Conservation (phyloP, 1,140 invertebrate species). For the Heterodera schachtii region DNA sequence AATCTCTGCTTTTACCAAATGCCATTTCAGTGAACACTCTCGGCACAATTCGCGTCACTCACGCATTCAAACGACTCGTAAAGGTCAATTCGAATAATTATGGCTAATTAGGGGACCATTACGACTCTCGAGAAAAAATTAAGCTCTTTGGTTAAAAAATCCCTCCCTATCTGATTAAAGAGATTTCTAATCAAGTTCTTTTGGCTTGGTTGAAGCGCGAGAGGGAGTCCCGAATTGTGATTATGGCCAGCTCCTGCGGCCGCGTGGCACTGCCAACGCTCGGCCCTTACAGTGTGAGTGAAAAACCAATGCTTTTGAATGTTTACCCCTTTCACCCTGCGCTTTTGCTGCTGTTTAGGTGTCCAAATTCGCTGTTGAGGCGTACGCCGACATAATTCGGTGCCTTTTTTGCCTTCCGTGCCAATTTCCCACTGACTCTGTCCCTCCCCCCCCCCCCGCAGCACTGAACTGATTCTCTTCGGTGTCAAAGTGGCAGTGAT, state of each 20-base stretch:
- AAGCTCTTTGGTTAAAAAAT: no score
- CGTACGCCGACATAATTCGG: conserved; percentile 39
- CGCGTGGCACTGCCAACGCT: conserved; percentile 25
- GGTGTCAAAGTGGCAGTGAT: conserved; percentile 26
- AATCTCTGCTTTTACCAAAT: no score
- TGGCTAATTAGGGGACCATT: no score
- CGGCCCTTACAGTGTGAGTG: conserved; percentile 30
- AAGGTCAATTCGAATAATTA: background rate
- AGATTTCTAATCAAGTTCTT: background rate
- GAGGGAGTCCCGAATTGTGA: conserved; percentile 36
- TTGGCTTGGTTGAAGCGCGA: conserved; percentile 21
- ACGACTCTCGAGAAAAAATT: no score
- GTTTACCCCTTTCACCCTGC: background rate
- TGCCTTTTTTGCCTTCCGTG: background rate
- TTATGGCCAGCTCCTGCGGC: conserved; percentile 33
- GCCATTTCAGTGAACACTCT: conserved; percentile 43
- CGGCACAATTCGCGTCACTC: conserved; percentile 44
- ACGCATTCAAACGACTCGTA: conserved; percentile 43
- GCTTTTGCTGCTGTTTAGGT: conserved; percentile 27
- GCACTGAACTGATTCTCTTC: conserved; percentile 19
- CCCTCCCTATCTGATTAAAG: no score
- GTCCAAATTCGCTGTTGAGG: conserved; percentile 39
- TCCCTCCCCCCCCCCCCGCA: no score
- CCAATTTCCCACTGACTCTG: background rate
- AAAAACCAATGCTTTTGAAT: background rate